Conservation (phyloP, 1,140 invertebrate genomes). For the Meloidogyne floridensis region DNA sequence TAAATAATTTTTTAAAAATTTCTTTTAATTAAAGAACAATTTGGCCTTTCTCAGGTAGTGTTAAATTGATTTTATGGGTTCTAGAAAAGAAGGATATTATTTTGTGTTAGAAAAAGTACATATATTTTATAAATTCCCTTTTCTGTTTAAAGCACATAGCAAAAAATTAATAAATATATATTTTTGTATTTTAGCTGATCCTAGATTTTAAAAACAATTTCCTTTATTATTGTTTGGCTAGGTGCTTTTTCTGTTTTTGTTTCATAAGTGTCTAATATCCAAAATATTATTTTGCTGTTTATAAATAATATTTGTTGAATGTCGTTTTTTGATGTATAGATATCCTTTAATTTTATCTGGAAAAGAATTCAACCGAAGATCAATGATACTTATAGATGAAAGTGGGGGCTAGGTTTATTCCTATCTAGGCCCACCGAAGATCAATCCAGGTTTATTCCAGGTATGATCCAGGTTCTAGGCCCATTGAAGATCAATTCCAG, state of each 20-base stretch:
- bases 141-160: neutral
- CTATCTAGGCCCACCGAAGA: no score
- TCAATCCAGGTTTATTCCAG: no score
- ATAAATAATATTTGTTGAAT: slow-evolving; percentile 5
- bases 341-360: no score
- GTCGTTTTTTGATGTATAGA: neutral
- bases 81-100: neutral
- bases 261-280: slow-evolving; percentile 1
- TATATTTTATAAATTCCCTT: neutral
- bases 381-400: no score
- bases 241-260: neutral
- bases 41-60: neutral
- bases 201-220: no score
- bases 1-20: neutral
- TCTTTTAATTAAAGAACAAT: neutral
- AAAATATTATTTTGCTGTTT: slow-evolving; percentile 1
- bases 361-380: no score
- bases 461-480: no score
- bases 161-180: neutral
- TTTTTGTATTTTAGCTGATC: neutral
- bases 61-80: slow-evolving; percentile 1
- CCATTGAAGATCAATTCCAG: no score
- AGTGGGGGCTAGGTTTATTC: no score
- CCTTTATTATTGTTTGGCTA: neutral
- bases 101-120: slow-evolving; percentile 5